Conservation (phyloP, 2,797 vertebrate species). For the Sebastes ruberrimus region DNA sequence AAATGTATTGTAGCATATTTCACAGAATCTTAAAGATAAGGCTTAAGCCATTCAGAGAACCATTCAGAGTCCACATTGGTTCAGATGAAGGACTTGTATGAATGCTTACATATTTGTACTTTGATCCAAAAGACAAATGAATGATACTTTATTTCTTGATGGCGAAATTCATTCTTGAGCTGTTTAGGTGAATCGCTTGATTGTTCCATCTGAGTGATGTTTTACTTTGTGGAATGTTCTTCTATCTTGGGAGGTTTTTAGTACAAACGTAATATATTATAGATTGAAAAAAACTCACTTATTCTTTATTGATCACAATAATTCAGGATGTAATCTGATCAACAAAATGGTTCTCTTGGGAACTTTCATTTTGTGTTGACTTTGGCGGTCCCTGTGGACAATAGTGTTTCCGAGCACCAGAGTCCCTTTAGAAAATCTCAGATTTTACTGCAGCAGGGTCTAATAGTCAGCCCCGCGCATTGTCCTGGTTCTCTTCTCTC, state of each 20-base stretch:
- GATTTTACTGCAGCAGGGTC: background rate
- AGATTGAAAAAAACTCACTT: background rate
- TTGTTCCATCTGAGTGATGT: background rate
- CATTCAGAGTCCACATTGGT: background rate
- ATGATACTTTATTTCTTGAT: background rate
- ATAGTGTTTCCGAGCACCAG: background rate
- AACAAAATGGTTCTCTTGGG: background rate
- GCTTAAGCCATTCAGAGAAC: background rate
- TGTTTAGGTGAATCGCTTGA: background rate
- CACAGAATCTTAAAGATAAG: background rate
- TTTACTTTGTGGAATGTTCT: background rate
- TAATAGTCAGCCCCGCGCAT: accelerated
- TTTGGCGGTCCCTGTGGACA: background rate
- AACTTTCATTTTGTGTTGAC: background rate
- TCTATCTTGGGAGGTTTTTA: background rate
- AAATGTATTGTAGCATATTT: background rate
- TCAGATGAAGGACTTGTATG: background rate
- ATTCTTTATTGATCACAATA: background rate
- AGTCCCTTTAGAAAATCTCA: background rate
- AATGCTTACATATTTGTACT: background rate
- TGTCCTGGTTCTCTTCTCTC: background rate
- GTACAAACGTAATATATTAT: background rate
- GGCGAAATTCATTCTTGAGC: background rate
- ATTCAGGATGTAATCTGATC: background rate
- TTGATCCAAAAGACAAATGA: background rate